A percentile compares a stretch with the other conserved stretches of the same genome.
Conservation (phyloP, 1,140 invertebrate species). For the Drosophila asahinai region DNA sequence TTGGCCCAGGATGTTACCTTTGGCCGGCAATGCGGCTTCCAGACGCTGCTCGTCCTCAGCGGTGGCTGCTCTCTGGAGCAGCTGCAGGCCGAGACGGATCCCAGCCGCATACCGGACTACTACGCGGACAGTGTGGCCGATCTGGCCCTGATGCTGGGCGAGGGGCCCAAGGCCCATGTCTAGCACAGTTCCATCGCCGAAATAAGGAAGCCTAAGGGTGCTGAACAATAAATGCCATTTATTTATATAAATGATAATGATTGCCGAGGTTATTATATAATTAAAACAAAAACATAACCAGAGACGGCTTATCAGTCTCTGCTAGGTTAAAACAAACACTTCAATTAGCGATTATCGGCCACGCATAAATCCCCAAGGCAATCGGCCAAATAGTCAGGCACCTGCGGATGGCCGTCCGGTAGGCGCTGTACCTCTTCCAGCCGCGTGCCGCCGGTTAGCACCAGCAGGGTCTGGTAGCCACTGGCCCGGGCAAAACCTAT, state of each 20-base stretch:
- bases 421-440: conserved; percentile 63
- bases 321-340: background rate
- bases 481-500: conserved; percentile 86
- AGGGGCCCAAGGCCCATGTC: conserved; percentile 50
- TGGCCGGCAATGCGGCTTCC: conserved; percentile 86
- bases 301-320: background rate
- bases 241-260: background rate
- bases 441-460: conserved; percentile 85
- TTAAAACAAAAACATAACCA: background rate
- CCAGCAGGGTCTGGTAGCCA: conserved; percentile 87
- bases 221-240: background rate
- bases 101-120: conserved; percentile 85
- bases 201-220: background rate
- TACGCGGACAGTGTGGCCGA: conserved; percentile 85
- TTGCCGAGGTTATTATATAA: background rate
- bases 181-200: conserved; percentile 1
- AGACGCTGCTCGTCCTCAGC: conserved; percentile 86
- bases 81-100: conserved; percentile 45
- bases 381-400: conserved; percentile 84
- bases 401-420: conserved; percentile 33
- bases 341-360: background rate
- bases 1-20: conserved; percentile 87
- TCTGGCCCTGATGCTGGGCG: conserved; percentile 39
- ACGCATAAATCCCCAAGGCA: conserved; percentile 64
- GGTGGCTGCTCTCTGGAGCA: conserved; percentile 84